These are phyloP conservation scores for Romanogobio albipinnatus DNA, from an alignment of 2,113 vertebrate species.

Conservation along the genomic window DNA sequence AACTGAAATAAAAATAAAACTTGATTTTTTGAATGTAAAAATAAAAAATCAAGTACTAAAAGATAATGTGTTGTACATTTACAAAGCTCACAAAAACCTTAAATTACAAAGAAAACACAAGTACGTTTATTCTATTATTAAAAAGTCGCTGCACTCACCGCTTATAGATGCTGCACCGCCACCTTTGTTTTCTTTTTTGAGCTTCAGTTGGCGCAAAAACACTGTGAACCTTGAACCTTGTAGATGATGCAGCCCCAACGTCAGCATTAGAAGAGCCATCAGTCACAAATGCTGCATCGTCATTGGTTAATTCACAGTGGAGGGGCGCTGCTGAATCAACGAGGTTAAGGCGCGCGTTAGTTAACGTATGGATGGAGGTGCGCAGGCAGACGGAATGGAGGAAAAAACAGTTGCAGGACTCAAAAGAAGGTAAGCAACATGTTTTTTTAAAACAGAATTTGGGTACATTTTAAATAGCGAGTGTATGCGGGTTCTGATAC, in stretches of 20 bases:
- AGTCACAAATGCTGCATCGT: constrained; percentile 15
- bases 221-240: constrained; percentile 15
- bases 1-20: constrained; percentile 21
- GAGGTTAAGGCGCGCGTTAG: background rate
- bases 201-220: constrained; percentile 2
- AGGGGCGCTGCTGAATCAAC: constrained; percentile 4
- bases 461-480: background rate
- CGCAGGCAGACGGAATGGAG: background rate
- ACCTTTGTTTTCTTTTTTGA: background rate
- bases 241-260: constrained; percentile 14
- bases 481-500: constrained; percentile 4
- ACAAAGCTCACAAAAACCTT: background rate
- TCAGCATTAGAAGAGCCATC: constrained; percentile 16
- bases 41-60: constrained; percentile 15
- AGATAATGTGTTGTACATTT: constrained; percentile 7
- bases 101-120: constrained; percentile 11
- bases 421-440: constrained; percentile 4
- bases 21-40: no score
- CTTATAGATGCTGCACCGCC: constrained; percentile 10
- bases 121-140: background rate
- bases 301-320: constrained; percentile 10
- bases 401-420: background rate
- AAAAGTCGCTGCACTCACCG: constrained; percentile 14
- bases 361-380: constrained; percentile 16
- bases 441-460: background rate